Base-by-base conservation (phyloP, 2,888 invertebrate species). In the Apamea epomidion region DNA sequence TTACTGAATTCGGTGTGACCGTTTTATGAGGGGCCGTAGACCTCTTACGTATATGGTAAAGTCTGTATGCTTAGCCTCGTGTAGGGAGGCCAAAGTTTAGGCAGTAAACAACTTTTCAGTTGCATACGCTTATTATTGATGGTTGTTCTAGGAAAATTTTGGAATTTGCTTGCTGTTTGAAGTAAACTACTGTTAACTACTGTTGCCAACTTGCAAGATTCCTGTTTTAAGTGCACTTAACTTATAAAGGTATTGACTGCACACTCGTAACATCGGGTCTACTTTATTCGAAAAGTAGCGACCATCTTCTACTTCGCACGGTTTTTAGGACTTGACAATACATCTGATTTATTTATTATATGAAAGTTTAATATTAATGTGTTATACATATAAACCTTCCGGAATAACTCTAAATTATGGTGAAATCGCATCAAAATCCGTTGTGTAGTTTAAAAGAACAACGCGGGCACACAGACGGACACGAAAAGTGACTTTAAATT, bases 1-100 rank as follows among this genome's bases (percentile, higher is more conserved):
- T 86, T 90, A 80, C 84, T 70, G 74, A 83, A 81, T 84, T 86
- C 76, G 71, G 77, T 84, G 75, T 79, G 80, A 74, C 84, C 68
- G 76, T 87, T 87, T 88, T 85, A 87, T 81, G 78, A 74, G 14
- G 73, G 74, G 81, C 68, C 81, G 60, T 74, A 85, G 78, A 86
- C 81, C 84, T 79, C 74, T 54, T 25, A 67, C 72, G 74, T 70
- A 76, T 78, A 85, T 80, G 81, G 62, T 62, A 72, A 62, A 65
- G 70, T 69, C 72, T 76, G 37, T 70, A 48, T 37, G 32, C 67
- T 78, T 68, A 69, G 68, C 25, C 37, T n/a, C 51, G 32, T 37
- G 29, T 54, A 78, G 14, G 29, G 32, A 62, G 45, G 37, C 51
- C 68, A 29, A 45, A 62, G 14, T 84, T 81, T 45, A 81, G 32